Evolutionary conservation across 2,888 invertebrate genomes (phyloP).

Genomic region (Acrocyrtus sp.): DNA sequence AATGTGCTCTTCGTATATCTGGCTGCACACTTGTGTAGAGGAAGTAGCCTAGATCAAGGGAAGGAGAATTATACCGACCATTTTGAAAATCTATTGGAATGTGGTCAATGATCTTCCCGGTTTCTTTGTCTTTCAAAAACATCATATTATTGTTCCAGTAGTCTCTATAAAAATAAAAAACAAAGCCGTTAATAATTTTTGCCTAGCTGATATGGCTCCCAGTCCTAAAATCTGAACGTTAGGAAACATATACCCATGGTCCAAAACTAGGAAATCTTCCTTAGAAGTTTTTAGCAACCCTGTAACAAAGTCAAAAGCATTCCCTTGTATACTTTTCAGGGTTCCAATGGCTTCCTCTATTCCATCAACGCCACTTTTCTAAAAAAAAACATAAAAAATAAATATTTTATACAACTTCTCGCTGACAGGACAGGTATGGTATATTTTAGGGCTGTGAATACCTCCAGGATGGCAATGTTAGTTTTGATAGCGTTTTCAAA

Average conservation of each 20-base stretch:
- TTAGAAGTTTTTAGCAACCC: too few species aligned
- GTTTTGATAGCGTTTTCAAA: background rate
- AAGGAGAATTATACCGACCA: background rate
- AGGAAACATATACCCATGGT: slow-evolving; percentile 24
- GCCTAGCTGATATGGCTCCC: background rate
- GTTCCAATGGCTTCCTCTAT: slow-evolving; percentile 21
- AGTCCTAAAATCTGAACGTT: too few species aligned
- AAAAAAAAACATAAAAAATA: background rate
- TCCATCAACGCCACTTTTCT: slow-evolving; percentile 4
- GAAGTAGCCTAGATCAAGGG: background rate
- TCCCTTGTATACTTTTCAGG: slow-evolving; percentile 1
- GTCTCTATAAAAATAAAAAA: slow-evolving; percentile 14
- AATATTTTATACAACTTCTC: background rate
- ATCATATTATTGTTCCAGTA: slow-evolving; percentile 46
- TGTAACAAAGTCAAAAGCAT: slow-evolving; percentile 1
- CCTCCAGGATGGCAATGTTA: slow-evolving; percentile 6
- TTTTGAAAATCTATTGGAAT: slow-evolving; percentile 21
- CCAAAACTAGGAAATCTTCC: background rate
- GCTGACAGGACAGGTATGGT: background rate
- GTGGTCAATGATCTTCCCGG: background rate
- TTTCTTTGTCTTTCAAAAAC: slow-evolving; percentile 9
- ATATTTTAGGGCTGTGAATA: background rate
- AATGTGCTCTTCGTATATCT: background rate
- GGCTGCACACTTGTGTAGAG: background rate
- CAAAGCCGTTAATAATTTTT: background rate